phyloP scores from a whole-genome alignment of 2,888 invertebrate species.

The Lasioglossum oenotherae region DNA sequence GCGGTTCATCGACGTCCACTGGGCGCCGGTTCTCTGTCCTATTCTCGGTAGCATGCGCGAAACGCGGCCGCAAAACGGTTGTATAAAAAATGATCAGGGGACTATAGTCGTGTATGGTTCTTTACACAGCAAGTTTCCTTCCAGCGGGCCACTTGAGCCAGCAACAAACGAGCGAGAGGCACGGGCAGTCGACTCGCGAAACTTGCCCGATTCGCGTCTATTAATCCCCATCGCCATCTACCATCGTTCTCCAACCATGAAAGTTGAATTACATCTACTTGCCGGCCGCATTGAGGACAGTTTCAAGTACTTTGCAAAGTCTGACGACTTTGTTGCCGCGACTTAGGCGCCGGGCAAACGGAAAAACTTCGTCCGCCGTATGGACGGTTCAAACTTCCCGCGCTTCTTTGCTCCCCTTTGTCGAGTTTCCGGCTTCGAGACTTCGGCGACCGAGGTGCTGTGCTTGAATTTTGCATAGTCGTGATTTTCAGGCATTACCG shows the following conservation, averaged over 20 bases:
- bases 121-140: slow-evolving; percentile 60
- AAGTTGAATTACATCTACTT: slow-evolving; percentile 60
- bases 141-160: slow-evolving; percentile 46
- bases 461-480: neutral
- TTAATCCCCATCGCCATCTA: slow-evolving; percentile 27
- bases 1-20: slow-evolving; percentile 30
- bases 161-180: slow-evolving; percentile 49
- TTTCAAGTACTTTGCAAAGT: slow-evolving; percentile 49
- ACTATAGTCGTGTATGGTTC: slow-evolving; percentile 47
- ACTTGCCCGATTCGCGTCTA: slow-evolving; percentile 50
- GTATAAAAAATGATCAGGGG: neutral
- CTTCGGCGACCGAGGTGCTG: neutral
- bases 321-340: slow-evolving; percentile 26
- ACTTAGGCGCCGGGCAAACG: slow-evolving; percentile 1
- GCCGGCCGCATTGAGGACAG: slow-evolving; percentile 38
- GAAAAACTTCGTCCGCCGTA: slow-evolving; percentile 22
- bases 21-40: slow-evolving; percentile 19
- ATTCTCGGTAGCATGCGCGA: slow-evolving; percentile 22
- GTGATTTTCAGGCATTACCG: neutral
- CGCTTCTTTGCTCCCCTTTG: neutral
- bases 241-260: slow-evolving; percentile 31
- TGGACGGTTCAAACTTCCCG: slow-evolving; percentile 6
- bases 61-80: slow-evolving; percentile 23
- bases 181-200: slow-evolving; percentile 41
- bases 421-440: neutral